Evolutionary conservation across 2,113 vertebrate genomes (phyloP).

Genomic region (Cyphomyrus plagiostoma): DNA sequence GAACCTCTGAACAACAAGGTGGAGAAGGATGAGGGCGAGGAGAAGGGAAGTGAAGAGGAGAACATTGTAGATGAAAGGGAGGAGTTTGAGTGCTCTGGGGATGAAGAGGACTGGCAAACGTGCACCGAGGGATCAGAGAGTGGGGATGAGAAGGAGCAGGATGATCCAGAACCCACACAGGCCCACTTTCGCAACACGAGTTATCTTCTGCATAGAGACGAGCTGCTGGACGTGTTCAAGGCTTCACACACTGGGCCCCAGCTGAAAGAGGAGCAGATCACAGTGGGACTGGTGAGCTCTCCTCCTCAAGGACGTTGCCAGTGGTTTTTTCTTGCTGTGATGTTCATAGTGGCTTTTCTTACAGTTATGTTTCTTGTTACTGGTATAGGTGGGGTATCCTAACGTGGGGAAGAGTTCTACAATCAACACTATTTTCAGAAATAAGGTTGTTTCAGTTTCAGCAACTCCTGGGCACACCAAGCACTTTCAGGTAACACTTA

Average conservation of each 20-base stretch:
- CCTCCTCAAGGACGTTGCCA: neutral
- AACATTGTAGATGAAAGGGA: slow-evolving; percentile 39
- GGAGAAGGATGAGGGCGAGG: slow-evolving; percentile 18
- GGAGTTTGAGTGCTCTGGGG: slow-evolving; percentile 64
- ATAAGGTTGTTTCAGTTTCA: slow-evolving; percentile 96
- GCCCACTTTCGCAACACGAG: slow-evolving; percentile 65
- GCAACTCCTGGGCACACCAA: slow-evolving; percentile 94
- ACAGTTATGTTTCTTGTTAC: neutral
- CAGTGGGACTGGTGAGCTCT: slow-evolving; percentile 83
- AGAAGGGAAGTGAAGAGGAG: slow-evolving; percentile 38
- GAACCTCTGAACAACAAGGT: slow-evolving; percentile 10
- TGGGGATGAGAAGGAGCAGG: slow-evolving; percentile 33
- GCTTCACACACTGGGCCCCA: slow-evolving; percentile 61
- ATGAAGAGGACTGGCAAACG: slow-evolving; percentile 78
- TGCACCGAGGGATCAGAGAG: slow-evolving; percentile 71
- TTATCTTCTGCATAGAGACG: slow-evolving; percentile 72
- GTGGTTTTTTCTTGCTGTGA: neutral
- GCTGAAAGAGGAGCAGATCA: slow-evolving; percentile 76
- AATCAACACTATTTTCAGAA: slow-evolving; percentile 90
- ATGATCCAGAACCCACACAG: slow-evolving; percentile 22
- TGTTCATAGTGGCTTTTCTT: neutral
- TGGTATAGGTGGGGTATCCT: slow-evolving; percentile 83
- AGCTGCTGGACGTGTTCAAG: slow-evolving; percentile 77
- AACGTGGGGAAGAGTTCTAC: slow-evolving; percentile 98
- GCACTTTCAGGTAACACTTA: slow-evolving; percentile 84